Percentiles rank a stretch among this genome's conserved stretches.
Conservation (phyloP, 2,113 vertebrate species). For the Syrmaticus mikado region DNA sequence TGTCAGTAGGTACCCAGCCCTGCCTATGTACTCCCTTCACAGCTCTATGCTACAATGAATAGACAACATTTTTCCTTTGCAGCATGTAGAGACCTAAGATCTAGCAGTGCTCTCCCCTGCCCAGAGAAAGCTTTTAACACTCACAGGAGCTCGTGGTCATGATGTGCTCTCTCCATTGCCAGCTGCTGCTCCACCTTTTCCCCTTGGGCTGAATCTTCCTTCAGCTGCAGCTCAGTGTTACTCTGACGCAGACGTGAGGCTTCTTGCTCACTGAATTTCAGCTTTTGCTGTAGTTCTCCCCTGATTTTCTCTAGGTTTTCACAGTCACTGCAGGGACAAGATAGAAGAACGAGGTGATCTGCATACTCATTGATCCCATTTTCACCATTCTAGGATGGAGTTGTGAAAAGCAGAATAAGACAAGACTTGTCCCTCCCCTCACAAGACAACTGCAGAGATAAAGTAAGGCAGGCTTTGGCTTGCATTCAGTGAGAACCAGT, state of each 20-base stretch:
- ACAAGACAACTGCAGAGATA: background rate
- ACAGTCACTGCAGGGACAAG: slow-evolving; percentile 49
- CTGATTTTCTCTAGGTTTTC: slow-evolving; percentile 54
- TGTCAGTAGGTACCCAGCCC: background rate
- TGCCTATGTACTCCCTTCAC: background rate
- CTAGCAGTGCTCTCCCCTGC: background rate
- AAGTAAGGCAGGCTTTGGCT: background rate
- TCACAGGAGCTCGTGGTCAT: slow-evolving; percentile 71
- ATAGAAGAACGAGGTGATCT: background rate
- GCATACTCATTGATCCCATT: background rate
- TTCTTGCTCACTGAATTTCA: slow-evolving; percentile 66
- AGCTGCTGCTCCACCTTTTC: slow-evolving; percentile 70
- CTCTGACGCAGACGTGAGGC: slow-evolving; percentile 58
- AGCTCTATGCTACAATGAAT: background rate
- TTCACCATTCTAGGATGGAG: background rate
- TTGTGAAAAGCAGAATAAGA: background rate
- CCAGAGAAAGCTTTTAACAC: background rate
- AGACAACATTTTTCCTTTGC: background rate
- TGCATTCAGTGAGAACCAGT: slow-evolving; percentile 8
- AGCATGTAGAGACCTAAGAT: background rate
- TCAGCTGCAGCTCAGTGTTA: slow-evolving; percentile 73
- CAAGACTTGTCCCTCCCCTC: background rate
- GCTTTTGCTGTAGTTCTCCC: slow-evolving; percentile 65
- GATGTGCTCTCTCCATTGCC: slow-evolving; percentile 13
- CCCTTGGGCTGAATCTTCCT: slow-evolving; percentile 64